A percentile compares a stretch with the other conserved stretches of the same genome.
Evolutionary conservation across 2,888 invertebrate species (phyloP).

Genomic region (Sialis fuliginosa): DNA sequence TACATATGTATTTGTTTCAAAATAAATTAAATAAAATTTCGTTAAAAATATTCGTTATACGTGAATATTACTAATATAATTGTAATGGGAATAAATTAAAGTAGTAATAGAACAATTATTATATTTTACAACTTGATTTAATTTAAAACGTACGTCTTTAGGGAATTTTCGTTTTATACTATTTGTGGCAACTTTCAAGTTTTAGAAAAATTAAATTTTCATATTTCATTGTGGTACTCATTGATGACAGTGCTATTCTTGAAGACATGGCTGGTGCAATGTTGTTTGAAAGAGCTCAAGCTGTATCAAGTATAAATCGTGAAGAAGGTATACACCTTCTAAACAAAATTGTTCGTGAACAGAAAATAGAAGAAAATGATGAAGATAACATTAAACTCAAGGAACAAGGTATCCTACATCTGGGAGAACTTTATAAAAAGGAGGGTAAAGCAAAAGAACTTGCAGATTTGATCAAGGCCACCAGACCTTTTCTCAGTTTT

Average conservation of each 20-base stretch:
- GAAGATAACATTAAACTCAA: conserved; percentile 82
- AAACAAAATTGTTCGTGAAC: conserved; percentile 61
- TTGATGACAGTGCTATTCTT: conserved; percentile 29
- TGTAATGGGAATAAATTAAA: too few species aligned
- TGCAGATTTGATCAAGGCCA: conserved; percentile 83
- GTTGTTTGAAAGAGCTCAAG: conserved; percentile 72
- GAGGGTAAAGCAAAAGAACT: conserved; percentile 85
- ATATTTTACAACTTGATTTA: too few species aligned
- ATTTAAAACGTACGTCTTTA: too few species aligned
- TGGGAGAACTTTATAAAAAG: conserved; percentile 83
- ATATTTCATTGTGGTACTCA: conserved; percentile 8
- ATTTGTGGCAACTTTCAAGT: too few species aligned
- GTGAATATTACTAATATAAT: too few species aligned
- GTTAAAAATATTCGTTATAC: too few species aligned
- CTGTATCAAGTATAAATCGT: conserved; percentile 53
- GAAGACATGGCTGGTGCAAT: conserved; percentile 73
- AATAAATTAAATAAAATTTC: too few species aligned
- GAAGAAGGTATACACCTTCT: conserved; percentile 57
- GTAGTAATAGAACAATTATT: too few species aligned
- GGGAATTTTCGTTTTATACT: too few species aligned
- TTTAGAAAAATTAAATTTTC: too few species aligned
- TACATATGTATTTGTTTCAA: too few species aligned
- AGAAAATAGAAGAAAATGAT: conserved; percentile 61
- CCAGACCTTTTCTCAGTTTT: conserved; percentile 82
- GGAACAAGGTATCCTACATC: conserved; percentile 84